Evolutionary conservation across 2,797 vertebrate species (phyloP).

Genomic region (Phoxinus dragarum): DNA sequence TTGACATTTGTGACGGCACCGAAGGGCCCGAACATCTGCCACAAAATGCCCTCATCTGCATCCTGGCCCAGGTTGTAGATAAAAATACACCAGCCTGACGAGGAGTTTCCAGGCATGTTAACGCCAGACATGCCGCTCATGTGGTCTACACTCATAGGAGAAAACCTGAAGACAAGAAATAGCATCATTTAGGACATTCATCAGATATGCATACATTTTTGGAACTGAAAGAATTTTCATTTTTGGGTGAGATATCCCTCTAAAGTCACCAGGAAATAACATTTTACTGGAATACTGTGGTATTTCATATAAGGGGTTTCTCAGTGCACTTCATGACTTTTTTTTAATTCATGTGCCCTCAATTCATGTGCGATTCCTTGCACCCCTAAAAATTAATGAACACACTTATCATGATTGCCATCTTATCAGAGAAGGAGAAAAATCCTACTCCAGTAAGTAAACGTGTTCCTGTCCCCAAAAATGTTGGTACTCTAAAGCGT

Average conservation of each 20-base stretch:
- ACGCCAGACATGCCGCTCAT: constrained; percentile 93
- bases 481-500: too few relatives aligned
- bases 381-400: too few relatives aligned
- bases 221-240: background rate
- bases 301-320: background rate
- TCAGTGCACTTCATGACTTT: background rate
- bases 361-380: too few relatives aligned
- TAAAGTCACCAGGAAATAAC: background rate
- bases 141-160: constrained; percentile 98
- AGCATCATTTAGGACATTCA: background rate
- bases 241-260: background rate
- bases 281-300: background rate
- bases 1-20: constrained; percentile 99
- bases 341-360: too few relatives aligned
- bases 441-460: too few relatives aligned
- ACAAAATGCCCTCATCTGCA: constrained; percentile 97
- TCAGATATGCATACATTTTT: background rate
- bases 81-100: constrained; percentile 99
- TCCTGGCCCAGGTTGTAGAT: constrained; percentile 99
- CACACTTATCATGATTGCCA: too few relatives aligned
- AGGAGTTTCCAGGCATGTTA: constrained; percentile 88
- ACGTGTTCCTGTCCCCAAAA: too few relatives aligned
- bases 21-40: constrained; percentile 99
- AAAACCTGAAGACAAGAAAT: constrained; percentile 83
- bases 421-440: too few relatives aligned